A percentile compares a stretch with the other conserved stretches of the same genome.
phyloP scores from a whole-genome alignment of 37 sponge, comb jelly and placozoan species.

The Cladorhizidae sp. region DNA sequence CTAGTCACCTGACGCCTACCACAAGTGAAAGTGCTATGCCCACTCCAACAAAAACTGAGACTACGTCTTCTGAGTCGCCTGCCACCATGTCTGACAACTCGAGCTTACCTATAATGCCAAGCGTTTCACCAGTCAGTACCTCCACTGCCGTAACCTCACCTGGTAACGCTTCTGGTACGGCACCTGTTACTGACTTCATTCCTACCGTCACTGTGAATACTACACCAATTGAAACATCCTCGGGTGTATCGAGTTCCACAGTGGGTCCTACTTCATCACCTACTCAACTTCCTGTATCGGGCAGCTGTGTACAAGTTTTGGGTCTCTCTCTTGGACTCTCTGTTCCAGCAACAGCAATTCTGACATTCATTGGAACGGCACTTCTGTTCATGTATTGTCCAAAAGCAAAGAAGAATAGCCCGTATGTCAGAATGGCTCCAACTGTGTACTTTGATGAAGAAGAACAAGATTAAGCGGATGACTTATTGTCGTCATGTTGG shows the following conservation, averaged over 20 bases:
- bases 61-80: too few relatives aligned
- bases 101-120: too few relatives aligned
- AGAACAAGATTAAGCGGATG: constrained; percentile 14
- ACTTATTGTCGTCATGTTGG: background rate
- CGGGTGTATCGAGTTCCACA: background rate
- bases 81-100: too few relatives aligned
- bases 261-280: background rate
- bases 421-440: constrained; percentile 56
- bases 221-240: background rate
- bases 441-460: constrained; percentile 68
- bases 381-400: constrained; percentile 18
- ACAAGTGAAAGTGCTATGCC: too few relatives aligned
- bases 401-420: constrained; percentile 15
- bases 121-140: too few relatives aligned
- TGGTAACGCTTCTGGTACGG: too few relatives aligned
- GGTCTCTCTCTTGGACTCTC: constrained; percentile 15
- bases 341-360: constrained; percentile 18
- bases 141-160: background rate
- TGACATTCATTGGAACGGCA: constrained; percentile 12
- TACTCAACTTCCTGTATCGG: background rate
- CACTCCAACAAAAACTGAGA: too few relatives aligned
- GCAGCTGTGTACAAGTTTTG: background rate
- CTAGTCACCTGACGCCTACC: too few relatives aligned
- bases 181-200: background rate
- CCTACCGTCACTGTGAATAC: background rate